Evolutionary conservation across 2,113 vertebrate species (phyloP).

Genomic region (Indicator indicator): DNA sequence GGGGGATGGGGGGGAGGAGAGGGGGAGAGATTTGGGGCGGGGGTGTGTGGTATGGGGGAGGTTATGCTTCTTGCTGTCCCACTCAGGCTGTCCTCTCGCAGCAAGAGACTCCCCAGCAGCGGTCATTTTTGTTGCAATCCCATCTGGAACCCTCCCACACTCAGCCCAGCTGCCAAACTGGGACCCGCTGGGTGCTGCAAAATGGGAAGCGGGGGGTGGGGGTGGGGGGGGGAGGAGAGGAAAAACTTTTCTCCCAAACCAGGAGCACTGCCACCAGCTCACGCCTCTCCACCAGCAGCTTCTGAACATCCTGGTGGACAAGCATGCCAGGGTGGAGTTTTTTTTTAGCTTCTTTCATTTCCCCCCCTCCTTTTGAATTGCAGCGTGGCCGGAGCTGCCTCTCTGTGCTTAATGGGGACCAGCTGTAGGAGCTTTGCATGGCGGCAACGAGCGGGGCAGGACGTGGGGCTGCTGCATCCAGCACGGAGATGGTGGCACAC

Average conservation of each 20-base stretch:
- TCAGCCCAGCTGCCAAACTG: background rate
- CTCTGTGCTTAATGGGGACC: constrained; percentile 34
- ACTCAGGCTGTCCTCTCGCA: background rate
- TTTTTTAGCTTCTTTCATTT: background rate
- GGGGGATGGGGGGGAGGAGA: no score
- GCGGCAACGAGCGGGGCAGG: background rate
- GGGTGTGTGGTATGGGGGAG: background rate
- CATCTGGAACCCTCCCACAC: background rate
- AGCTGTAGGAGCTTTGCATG: constrained; percentile 7
- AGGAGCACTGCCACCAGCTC: background rate
- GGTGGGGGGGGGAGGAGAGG: fast-evolving
- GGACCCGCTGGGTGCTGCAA: background rate
- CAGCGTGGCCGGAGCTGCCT: background rate
- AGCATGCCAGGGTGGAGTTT: background rate
- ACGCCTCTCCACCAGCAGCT: background rate
- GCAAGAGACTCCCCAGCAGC: background rate
- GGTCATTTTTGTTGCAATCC: background rate
- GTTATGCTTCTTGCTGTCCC: background rate
- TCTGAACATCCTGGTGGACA: background rate
- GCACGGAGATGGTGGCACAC: fast-evolving
- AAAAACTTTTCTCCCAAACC: background rate
- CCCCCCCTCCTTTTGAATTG: background rate
- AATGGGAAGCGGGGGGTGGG: background rate
- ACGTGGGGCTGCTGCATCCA: background rate
- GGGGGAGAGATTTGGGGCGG: background rate